phyloP scores from a whole-genome alignment of 2,797 vertebrate species.

The Chiroxiphia lanceolata region DNA sequence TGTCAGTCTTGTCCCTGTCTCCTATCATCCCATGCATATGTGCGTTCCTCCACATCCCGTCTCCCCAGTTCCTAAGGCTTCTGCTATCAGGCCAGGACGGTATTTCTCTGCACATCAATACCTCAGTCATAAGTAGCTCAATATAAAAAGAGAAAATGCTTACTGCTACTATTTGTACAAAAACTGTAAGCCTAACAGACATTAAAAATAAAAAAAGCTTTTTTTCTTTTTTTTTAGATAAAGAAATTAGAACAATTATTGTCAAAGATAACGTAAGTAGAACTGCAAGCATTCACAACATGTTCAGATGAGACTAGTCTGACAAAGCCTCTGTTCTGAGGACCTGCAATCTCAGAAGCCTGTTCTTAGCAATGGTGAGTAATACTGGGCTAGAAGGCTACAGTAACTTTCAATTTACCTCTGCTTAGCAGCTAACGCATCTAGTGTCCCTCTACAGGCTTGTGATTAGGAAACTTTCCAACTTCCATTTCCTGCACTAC shows the following conservation, averaged over 20 bases:
- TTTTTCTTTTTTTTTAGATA: neutral
- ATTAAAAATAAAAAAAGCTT: neutral
- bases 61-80: neutral
- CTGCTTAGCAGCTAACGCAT: neutral
- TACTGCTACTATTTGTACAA: neutral
- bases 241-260: neutral
- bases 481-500: neutral
- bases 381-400: neutral
- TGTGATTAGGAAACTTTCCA: neutral
- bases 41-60: neutral
- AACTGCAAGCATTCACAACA: neutral
- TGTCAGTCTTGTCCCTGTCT: neutral
- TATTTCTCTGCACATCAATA: neutral
- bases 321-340: neutral
- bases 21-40: too few relatives aligned
- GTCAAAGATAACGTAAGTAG: neutral
- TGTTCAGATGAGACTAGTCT: neutral
- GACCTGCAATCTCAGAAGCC: neutral
- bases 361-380: accelerated
- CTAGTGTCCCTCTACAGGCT: neutral
- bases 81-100: accelerated
- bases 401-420: neutral
- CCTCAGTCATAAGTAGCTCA: accelerated
- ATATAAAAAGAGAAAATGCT: neutral
- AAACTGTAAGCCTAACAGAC: neutral